Percentiles rank a stretch among this genome's conserved stretches.
Conservation (phyloP, 2,888 invertebrate species). For the Coelopa pilipes region DNA sequence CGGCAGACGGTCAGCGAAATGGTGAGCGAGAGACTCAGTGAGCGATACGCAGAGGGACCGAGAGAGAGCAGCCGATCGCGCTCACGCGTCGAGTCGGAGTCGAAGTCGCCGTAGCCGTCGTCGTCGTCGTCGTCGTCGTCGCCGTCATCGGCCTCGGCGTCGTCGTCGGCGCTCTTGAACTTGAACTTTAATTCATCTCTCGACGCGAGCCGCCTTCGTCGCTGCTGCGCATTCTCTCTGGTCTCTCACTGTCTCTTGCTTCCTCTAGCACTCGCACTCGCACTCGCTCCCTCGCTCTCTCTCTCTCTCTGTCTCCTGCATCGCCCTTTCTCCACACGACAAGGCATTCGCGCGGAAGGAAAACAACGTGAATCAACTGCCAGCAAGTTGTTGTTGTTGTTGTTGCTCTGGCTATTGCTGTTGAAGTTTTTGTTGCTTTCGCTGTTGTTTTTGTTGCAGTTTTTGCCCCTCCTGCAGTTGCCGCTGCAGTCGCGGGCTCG, state of each 20-base stretch:
- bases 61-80: too few relatives aligned
- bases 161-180: slow-evolving; percentile 53
- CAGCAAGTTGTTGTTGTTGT: too few relatives aligned
- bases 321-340: too few relatives aligned
- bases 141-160: background rate
- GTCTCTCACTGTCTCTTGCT: slow-evolving; percentile 6
- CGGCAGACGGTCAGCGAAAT: too few relatives aligned
- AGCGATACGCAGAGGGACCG: too few relatives aligned
- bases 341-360: too few relatives aligned
- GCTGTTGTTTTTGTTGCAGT: background rate
- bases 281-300: too few relatives aligned
- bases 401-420: background rate
- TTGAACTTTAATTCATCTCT: slow-evolving; percentile 50
- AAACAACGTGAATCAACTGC: too few relatives aligned
- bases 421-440: background rate
- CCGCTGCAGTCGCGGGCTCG: background rate
- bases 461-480: background rate
- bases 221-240: background rate
- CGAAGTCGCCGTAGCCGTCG: background rate
- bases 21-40: too few relatives aligned
- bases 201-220: background rate
- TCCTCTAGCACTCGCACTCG: background rate
- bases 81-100: too few relatives aligned
- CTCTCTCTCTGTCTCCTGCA: too few relatives aligned
- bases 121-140: slow-evolving; percentile 31